Conservation (phyloP, 1,140 invertebrate genomes). For the Globodera rostochiensis region DNA sequence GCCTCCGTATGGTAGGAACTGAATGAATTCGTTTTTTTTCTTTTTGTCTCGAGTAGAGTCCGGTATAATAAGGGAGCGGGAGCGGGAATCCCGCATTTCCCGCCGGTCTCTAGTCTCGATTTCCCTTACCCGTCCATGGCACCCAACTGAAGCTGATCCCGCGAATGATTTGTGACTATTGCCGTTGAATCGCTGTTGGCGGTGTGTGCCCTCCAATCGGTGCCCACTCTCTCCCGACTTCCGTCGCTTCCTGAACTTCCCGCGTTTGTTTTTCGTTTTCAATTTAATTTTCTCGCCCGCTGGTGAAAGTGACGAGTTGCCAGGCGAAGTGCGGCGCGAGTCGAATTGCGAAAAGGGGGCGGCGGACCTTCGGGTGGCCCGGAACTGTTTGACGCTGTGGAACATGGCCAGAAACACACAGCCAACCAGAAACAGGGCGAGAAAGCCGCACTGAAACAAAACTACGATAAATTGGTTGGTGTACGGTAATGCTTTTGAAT, state of each 20-base stretch:
- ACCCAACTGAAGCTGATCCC: not conserved
- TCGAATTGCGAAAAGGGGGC: conserved; percentile 2
- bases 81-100: no score
- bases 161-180: not conserved
- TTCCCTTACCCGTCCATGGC: not conserved
- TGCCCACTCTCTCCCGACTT: conserved; percentile 18
- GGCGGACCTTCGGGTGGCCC: not conserved
- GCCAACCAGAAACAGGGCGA: conserved; percentile 17
- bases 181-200: not conserved
- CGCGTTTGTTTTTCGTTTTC: not conserved
- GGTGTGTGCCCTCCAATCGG: not conserved
- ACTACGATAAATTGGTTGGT: not conserved
- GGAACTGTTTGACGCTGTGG: conserved; percentile 13
- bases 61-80: no score
- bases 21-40: not conserved
- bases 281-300: not conserved
- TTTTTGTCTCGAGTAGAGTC: not conserved
- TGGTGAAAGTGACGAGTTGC: not conserved
- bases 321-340: conserved; percentile 7
- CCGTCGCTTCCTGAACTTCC: not conserved
- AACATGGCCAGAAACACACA: conserved; percentile 12
- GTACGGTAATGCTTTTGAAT: not conserved
- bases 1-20: not conserved
- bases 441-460: conserved; percentile 2
- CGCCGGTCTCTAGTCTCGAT: not conserved